Conservation (phyloP, 2,888 invertebrate genomes). For the Diachrysia chrysitis region DNA sequence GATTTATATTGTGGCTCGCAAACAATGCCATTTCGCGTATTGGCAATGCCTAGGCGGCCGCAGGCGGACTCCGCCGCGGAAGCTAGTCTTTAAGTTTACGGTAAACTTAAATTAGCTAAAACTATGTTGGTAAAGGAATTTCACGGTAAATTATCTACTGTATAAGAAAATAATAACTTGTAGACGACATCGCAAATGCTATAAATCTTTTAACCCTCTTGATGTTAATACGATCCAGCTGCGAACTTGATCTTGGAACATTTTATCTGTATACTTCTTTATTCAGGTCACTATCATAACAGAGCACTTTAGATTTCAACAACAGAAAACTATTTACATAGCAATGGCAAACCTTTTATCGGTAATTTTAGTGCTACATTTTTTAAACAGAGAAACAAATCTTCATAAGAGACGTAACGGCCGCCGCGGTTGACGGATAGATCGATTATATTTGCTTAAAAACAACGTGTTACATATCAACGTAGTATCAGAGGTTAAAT, state of each 20-base stretch:
- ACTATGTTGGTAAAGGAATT: conserved; percentile 70
- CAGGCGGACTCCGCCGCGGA: conserved; percentile 75
- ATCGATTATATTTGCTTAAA: conserved; percentile 56
- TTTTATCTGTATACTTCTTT: conserved; percentile 42
- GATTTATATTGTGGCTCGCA: conserved; percentile 87
- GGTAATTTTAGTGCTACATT: conserved; percentile 47
- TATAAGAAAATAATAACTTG: conserved; percentile 17
- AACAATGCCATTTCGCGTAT: conserved; percentile 81
- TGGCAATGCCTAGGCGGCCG: conserved; percentile 68
- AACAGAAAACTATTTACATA: conserved; percentile 54
- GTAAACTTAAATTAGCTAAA: conserved; percentile 86
- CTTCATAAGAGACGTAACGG: conserved; percentile 47
- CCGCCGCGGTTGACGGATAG: conserved; percentile 55
- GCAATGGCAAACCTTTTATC: conserved; percentile 60
- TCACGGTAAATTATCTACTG: conserved; percentile 51
- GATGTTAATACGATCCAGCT: conserved; percentile 16
- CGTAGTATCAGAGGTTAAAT: conserved; percentile 46
- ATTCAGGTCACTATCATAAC: conserved; percentile 46
- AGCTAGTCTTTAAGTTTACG: conserved; percentile 79
- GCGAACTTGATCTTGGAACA: conserved; percentile 53
- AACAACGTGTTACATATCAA: conserved; percentile 59
- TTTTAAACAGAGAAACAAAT: conserved; percentile 56
- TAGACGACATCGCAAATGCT: conserved; percentile 11
- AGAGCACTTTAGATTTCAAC: conserved; percentile 57
- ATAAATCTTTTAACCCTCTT: conserved; percentile 24